phyloP scores from a whole-genome alignment of 2,888 invertebrate genomes.

The Matsumyia berberina region DNA sequence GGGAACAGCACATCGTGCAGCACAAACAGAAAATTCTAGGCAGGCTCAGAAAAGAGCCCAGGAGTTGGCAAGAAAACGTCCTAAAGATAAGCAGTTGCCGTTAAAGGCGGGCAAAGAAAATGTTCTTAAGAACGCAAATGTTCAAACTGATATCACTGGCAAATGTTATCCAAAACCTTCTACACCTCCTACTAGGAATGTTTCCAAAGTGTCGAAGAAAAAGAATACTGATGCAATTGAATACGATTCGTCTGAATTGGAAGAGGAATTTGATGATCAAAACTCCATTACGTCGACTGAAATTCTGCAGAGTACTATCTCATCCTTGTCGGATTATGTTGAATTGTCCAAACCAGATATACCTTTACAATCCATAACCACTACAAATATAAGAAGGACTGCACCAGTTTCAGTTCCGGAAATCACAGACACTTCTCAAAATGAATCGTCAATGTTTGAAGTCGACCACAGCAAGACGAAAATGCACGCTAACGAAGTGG shows the following conservation, averaged over 20 bases:
- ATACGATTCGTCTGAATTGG: slow-evolving; percentile 1
- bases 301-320: slow-evolving; percentile 8
- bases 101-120: slow-evolving; percentile 46
- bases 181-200: background rate
- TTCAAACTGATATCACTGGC: slow-evolving; percentile 50
- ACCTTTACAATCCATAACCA: background rate
- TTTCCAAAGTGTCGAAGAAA: background rate
- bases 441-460: background rate
- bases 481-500: background rate
- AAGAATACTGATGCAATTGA: background rate
- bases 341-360: background rate
- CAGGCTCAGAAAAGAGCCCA: slow-evolving; percentile 27
- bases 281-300: background rate
- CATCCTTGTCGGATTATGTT: slow-evolving; percentile 16
- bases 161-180: slow-evolving; percentile 10
- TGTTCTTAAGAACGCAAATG: slow-evolving; percentile 27
- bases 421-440: background rate
- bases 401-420: slow-evolving; percentile 11
- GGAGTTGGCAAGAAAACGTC: background rate
- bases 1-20: slow-evolving; percentile 81
- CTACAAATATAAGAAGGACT: background rate
- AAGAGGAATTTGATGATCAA: background rate
- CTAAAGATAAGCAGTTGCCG: background rate
- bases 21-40: slow-evolving; percentile 78
- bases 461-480: slow-evolving; percentile 1